A percentile compares a stretch with the other conserved stretches of the same genome.
phyloP scores from a whole-genome alignment of 2,113 vertebrate species.

The Gallinago undulata region DNA sequence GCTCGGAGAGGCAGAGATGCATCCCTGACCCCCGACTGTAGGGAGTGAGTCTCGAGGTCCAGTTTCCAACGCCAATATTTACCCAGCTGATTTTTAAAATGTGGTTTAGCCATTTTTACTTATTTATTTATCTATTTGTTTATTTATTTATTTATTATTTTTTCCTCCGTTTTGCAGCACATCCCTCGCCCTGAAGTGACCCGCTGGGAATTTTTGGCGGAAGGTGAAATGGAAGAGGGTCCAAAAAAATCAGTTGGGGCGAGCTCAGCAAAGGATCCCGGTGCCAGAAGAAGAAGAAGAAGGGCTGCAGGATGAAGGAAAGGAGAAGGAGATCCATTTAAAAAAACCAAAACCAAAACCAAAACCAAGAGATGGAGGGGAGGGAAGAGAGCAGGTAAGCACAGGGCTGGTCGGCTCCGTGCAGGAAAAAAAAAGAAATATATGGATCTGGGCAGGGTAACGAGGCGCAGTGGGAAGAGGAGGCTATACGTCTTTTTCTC shows the following conservation, averaged over 20 bases:
- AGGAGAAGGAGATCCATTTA: not conserved
- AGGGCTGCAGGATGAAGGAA: not conserved
- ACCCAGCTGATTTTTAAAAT: not conserved
- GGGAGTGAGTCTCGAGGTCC: not conserved
- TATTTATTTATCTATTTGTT: not conserved
- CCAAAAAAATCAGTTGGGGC: not conserved
- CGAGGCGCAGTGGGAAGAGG: conserved; percentile 67
- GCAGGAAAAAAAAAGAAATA: conserved; percentile 21
- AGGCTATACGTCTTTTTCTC: conserved; percentile 71
- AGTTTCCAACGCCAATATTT: conserved; percentile 30
- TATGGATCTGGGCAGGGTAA: conserved; percentile 71
- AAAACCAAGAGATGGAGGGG: not conserved
- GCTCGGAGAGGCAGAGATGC: not conserved
- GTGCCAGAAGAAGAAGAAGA: no score
- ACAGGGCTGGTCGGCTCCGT: not conserved
- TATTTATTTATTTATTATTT: no score
- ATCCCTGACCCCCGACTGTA: not conserved
- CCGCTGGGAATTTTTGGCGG: conserved; percentile 11
- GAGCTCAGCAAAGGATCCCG: no score
- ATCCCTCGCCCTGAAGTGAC: not conserved
- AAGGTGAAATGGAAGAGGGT: not conserved
- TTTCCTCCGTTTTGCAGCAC: not conserved
- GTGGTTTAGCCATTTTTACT: not conserved
- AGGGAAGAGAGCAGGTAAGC: not conserved
- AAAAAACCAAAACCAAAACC: not conserved